phyloP scores from a whole-genome alignment of 1,140 invertebrate species.

The Lamellibrachia luymesi region DNA sequence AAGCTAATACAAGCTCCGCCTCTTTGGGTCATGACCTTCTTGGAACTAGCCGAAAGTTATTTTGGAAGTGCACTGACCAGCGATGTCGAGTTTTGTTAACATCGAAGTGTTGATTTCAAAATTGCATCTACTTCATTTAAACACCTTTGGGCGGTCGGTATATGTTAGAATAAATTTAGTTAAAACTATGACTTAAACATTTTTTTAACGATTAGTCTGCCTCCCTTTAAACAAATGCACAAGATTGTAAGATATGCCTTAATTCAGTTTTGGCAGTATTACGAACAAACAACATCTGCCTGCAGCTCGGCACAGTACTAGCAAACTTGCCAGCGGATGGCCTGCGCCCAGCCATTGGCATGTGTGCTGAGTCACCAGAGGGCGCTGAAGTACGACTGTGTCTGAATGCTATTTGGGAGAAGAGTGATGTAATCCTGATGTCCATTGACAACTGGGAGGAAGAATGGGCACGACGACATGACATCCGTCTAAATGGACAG shows the following conservation, averaged over 20 bases:
- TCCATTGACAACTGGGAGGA: slow-evolving; percentile 62
- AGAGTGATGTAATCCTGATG: slow-evolving; percentile 60
- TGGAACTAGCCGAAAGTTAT: no score
- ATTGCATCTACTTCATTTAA: no score
- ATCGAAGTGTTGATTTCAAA: no score
- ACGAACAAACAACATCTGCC: not conserved
- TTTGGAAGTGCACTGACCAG: no score
- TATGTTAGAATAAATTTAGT: no score
- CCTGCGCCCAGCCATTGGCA: slow-evolving; percentile 56
- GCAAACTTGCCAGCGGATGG: slow-evolving; percentile 46
- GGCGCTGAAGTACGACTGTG: slow-evolving; percentile 56
- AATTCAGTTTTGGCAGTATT: not conserved
- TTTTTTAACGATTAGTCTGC: not conserved
- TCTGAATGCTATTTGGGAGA: slow-evolving; percentile 53
- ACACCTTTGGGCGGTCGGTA: no score
- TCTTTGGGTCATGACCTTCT: no score
- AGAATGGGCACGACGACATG: slow-evolving; percentile 62
- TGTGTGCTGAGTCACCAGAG: slow-evolving; percentile 47
- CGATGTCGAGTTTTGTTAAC: no score
- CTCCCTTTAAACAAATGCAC: not conserved
- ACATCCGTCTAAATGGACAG: slow-evolving; percentile 60
- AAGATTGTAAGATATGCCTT: not conserved
- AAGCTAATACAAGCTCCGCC: no score
- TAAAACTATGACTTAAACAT: no score
- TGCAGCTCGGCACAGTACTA: slow-evolving; percentile 50